Evolutionary conservation across 1,140 invertebrate genomes (phyloP), one percentile per base, ranked within the genome.

Genomic region (Brachionus rotundiformis): DNA sequence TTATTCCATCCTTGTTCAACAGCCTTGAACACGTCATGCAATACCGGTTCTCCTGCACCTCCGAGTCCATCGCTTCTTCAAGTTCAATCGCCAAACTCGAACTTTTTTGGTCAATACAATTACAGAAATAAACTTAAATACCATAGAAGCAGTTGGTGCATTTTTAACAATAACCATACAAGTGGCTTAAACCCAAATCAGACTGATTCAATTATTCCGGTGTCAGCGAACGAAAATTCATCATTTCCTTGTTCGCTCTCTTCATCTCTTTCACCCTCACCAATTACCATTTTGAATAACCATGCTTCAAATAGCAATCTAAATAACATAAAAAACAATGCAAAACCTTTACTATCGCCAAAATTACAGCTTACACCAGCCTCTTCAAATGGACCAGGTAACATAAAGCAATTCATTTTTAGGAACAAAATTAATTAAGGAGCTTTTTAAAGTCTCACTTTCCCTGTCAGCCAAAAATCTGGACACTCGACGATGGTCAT

Each of bases 401-500:
- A 39, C 16, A 36, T 5, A 71, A 71, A 71, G 23, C 36, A 39
- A 36, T 19, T 36, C 0, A 36, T 36, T 36, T 71, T 23, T 13
- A 36, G 36, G 1, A 71, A 71, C 0, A 3, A 5, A 41, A 3
- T 41, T 41, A 10, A 29, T 11, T 11, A n/a, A n/a, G 25, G 13
- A 1, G 2, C 19, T 65, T 65, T n/a, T n/a, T n/a, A n/a, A n/a
- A 65, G 61, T 65, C 25, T 29, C 31, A 11, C 54, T 79, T 7
- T 79, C 76, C 2, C 3, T 79, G 13, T 79, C 76, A 39, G 23
- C 3, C 25, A 79, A 79, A 79, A 33, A 59, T 19, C 16, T 79
- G 11, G 76, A 79, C 59, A 63, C 23, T 29, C 44, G 76, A 4
- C 19, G 76, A 59, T 79, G 76, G 76, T 79, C 76, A 13, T 79